Conservation (phyloP, 1,140 invertebrate genomes). For the Camponotus floridanus region DNA sequence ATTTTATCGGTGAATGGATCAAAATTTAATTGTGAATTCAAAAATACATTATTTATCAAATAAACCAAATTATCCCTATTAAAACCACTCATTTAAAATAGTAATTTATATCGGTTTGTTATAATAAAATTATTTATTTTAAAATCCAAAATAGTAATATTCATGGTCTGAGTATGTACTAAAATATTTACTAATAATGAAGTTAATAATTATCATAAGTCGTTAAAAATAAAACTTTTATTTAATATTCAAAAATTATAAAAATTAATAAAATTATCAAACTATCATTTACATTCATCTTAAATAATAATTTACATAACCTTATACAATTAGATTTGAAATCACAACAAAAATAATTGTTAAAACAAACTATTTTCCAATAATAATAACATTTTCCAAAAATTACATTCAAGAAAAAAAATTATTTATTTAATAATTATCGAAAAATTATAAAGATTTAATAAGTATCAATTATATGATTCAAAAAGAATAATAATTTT, state of each 20-base stretch:
- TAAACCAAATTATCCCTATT: slow-evolving; percentile 33
- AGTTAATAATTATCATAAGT: slow-evolving; percentile 4
- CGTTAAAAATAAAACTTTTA: not conserved
- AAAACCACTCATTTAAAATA: slow-evolving; percentile 39
- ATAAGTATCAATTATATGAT: slow-evolving; percentile 2
- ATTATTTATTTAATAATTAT: slow-evolving; percentile 4
- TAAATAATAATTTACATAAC: slow-evolving; percentile 36
- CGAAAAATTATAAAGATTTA: not conserved
- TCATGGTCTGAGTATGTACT: not conserved
- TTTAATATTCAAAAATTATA: slow-evolving; percentile 13
- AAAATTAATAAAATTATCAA: not conserved
- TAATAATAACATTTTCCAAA: not conserved
- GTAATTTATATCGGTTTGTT: slow-evolving; percentile 39
- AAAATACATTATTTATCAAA: not conserved
- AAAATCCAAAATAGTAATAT: slow-evolving; percentile 1
- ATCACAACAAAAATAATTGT: slow-evolving; percentile 5
- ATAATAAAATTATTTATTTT: slow-evolving; percentile 39
- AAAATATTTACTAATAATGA: not conserved
- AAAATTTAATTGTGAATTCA: slow-evolving; percentile 48
- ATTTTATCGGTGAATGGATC: slow-evolving; percentile 42
- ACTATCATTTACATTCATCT: not conserved
- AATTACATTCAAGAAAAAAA: not conserved
- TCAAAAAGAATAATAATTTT: not conserved
- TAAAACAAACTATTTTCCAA: not conserved
- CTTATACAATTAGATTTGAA: slow-evolving; percentile 16